Evolutionary conservation across 2,888 invertebrate genomes (phyloP), one percentile per base, ranked within the genome.

Genomic region (Alloscopus bannaensis): DNA sequence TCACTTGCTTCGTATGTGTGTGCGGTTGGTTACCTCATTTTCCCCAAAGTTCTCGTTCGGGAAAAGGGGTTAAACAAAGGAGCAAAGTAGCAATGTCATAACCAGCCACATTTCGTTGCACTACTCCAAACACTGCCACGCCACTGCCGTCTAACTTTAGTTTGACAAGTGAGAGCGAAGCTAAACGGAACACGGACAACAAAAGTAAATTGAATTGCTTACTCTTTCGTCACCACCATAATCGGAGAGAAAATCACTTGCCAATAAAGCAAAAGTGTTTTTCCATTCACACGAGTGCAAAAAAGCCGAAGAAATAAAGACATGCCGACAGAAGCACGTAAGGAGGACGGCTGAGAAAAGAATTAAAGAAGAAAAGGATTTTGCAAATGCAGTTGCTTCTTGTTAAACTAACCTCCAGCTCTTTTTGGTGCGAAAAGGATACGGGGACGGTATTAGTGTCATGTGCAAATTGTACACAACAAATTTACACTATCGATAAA

Each of bases 161-260:
- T 28, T 4, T 47, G 16, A 18, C 36, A 47, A n/a, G 50, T 47
- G 2, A 29, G n/a, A 2, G 55, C 24, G 57, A 3, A 18, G 57
- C 3, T 28, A 57, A 57, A 60, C 18, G 40, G 20, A 62, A 55
- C 29, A 29, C 29, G 22, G 6, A 50, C 50, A 18, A 4, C 29
- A n/a, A 52, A 36, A 70, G 66, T 60, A 75, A 75, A 75, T 75
- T 75, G 75, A 75, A 75, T 75, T 59, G 66, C 75, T 47, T 22
- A 45, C 45, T 42, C 50, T 60, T 60, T 57, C 24, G 28, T 28
- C 55, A 71, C 24, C 60, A 50, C 52, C 29, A 45, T 62, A 31
- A 42, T 57, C n/a, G 6, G n/a, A n/a, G 31, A 16, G 45, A 70
- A 77, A 77, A 64, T 64, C 55, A 62, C 69, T 66, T 65, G 42